Base-by-base conservation (phyloP, 2,113 vertebrate species). In the Sylvietta virens region DNA sequence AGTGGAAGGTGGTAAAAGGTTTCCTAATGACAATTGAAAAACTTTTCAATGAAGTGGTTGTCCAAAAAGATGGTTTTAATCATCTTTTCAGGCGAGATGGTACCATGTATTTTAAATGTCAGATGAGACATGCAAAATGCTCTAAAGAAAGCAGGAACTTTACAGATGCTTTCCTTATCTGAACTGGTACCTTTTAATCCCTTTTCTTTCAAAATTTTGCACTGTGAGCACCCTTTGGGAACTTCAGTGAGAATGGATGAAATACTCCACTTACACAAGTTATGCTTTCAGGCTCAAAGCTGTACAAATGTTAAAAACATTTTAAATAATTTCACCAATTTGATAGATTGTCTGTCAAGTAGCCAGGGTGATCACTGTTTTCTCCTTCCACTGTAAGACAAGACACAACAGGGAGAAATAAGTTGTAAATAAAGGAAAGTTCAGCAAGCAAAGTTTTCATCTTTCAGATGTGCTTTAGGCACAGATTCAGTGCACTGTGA, bases 371-470 rank as follows among this genome's bases (percentile, higher is more conserved):
- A 61, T 98, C 92, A 30, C 88, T 79, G 27, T 91, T 91, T 67
- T 94, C 95, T 64, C 97, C 97, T 94, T 94, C 87, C 58, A 8
- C 98, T 98, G 94, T 33, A 96, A 97, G 57, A 70, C 40, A 96
- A 92, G 23, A 95, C 66, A 94, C 30, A 94, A 54, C 5, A 28
- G 23, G 19, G 33, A 69, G 64, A 78, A 86, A 48, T 28, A 27
- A 95, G 20, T 15, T 85, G 39, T 51, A 67, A 39, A 16, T 69
- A 73, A 69, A 85, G 35, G 17, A 19, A 83, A 82, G 27, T 57
- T 45, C 14, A 58, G 40, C 28, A 58, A 88, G 74, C 56, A 77
- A 54, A 44, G 22, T 58, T 83, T 80, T 47, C 37, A 47, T 6
- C 3, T 66, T 27, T 56, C 2, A 66, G 21, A 18, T 18, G 31